Evolutionary conservation across 2,113 vertebrate species (phyloP).

Genomic region (Agapornis roseicollis): DNA sequence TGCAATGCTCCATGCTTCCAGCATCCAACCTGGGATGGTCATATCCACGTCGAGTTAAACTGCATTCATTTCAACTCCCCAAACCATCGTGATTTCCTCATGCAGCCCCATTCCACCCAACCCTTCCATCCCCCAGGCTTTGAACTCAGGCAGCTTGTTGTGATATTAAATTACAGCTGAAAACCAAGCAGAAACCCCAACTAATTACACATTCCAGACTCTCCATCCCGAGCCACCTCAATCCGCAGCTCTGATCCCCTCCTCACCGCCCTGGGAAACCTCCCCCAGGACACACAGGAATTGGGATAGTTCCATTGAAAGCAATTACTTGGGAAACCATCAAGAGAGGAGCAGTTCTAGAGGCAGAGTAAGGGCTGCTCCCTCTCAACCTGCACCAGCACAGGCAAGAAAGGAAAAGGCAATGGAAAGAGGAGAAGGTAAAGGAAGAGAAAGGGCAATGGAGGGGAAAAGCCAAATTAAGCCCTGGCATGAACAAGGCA

Average conservation of each 20-base stretch:
- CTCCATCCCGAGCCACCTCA: neutral
- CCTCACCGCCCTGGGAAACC: neutral
- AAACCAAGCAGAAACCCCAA: neutral
- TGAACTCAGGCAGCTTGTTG: neutral
- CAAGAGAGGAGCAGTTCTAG: neutral
- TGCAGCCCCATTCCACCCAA: neutral
- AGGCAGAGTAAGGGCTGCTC: neutral
- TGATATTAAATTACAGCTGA: neutral
- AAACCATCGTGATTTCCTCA: fast-evolving
- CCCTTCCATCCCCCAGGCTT: neutral
- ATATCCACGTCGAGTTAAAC: neutral
- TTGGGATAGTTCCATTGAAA: neutral
- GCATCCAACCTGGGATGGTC: fast-evolving
- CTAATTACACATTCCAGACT: neutral
- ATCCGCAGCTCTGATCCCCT: neutral
- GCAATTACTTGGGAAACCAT: neutral
- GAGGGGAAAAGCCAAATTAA: neutral
- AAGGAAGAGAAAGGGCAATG: neutral
- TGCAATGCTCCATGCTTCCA: neutral
- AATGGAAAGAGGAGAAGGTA: neutral
- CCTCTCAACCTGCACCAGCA: neutral
- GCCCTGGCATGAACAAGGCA: neutral
- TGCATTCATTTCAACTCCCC: neutral
- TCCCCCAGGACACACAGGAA: neutral
- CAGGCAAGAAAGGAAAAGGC: neutral